Conservation (phyloP, 2,888 invertebrate genomes). For the Tigriopus californicus region DNA sequence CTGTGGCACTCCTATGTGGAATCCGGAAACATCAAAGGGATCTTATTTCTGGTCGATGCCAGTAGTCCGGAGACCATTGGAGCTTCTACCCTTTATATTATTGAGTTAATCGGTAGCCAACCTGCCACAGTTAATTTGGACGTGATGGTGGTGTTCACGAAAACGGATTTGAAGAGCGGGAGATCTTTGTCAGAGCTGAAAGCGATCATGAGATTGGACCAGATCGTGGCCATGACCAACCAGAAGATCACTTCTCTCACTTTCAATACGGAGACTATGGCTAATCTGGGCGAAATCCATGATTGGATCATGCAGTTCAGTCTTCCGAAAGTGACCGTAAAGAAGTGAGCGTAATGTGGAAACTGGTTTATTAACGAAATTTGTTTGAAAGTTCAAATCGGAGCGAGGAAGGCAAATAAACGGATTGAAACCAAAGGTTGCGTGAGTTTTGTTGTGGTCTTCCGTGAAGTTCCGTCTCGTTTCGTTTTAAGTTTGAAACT, state of each 20-base stretch:
- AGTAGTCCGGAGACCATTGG: constrained; percentile 2
- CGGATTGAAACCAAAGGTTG: too few relatives aligned
- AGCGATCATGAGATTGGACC: constrained; percentile 4
- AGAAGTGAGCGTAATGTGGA: too few relatives aligned
- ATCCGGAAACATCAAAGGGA: background rate
- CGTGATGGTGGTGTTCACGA: constrained; percentile 2
- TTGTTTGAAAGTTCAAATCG: too few relatives aligned
- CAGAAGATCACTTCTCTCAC: background rate
- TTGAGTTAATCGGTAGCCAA: background rate
- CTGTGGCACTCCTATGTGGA: constrained; percentile 43
- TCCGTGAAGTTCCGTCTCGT: too few relatives aligned
- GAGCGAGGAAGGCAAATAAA: too few relatives aligned
- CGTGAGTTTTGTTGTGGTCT: too few relatives aligned
- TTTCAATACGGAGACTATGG: background rate
- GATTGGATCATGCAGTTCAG: constrained; percentile 8
- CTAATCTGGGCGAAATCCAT: background rate
- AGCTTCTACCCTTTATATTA: background rate
- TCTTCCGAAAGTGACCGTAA: too few relatives aligned
- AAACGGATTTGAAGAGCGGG: constrained; percentile 2
- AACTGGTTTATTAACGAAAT: too few relatives aligned
- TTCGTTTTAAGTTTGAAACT: too few relatives aligned
- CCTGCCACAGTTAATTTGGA: background rate
- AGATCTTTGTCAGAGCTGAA: constrained; percentile 1
- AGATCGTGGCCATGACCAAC: background rate
- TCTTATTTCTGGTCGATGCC: constrained; percentile 7